These are phyloP conservation scores for Bos javanicus DNA, from an alignment of 2,113 vertebrate genomes.

Conservation along the genomic window DNA sequence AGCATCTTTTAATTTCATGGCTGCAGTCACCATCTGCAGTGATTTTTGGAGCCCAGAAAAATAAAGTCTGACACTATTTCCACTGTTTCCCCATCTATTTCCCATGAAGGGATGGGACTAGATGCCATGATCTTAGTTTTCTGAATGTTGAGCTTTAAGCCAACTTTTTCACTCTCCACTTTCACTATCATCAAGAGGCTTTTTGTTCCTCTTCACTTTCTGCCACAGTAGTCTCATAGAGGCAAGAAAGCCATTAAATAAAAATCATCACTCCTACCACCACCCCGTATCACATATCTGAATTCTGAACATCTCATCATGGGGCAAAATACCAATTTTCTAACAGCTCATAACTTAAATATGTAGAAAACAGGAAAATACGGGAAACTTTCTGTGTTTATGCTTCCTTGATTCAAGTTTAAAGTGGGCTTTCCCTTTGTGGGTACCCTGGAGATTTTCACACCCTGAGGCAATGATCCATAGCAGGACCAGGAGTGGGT, in stretches of 20 bases:
- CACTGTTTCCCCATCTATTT: no score
- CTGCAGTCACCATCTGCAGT: no score
- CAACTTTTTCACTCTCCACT: no score
- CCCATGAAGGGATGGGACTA: no score
- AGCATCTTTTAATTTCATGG: no score
- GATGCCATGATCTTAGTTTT: no score
- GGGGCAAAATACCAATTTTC: background rate
- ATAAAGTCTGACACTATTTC: no score
- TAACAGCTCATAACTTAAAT: background rate
- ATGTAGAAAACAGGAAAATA: background rate
- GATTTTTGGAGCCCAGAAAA: no score
- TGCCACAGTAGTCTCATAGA: background rate
- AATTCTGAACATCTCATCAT: background rate
- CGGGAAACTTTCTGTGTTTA: background rate
- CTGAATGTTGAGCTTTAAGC: no score
- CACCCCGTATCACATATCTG: background rate
- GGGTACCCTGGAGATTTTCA: background rate
- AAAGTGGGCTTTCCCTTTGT: background rate
- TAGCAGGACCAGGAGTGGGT: background rate
- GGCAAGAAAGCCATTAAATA: constrained; percentile 26
- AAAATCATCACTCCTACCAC: background rate
- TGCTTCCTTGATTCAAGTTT: constrained; percentile 17
- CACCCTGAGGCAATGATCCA: background rate
- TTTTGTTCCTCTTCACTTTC: background rate
- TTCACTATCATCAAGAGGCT: no score